phyloP scores from a whole-genome alignment of 2,113 vertebrate genomes.

The Lasiurus borealis region DNA sequence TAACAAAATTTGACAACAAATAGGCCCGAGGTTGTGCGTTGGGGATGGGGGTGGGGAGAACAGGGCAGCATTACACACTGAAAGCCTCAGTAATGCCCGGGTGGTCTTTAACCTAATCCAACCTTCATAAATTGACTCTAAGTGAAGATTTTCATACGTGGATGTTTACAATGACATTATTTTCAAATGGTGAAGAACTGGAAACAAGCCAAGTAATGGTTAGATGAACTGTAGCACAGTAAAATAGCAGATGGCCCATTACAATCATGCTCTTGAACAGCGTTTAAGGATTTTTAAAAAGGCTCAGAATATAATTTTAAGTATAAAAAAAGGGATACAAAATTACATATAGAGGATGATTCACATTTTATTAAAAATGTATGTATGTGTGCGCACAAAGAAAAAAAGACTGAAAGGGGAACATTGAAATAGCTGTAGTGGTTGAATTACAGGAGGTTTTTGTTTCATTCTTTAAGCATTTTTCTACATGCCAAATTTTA shows the following conservation, averaged over 20 bases:
- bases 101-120: slow-evolving; percentile 21
- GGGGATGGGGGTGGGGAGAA: not conserved
- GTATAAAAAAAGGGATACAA: not conserved
- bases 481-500: slow-evolving; percentile 7
- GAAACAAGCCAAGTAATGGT: slow-evolving; percentile 58
- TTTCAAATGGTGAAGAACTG: slow-evolving; percentile 39
- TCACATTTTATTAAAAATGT: slow-evolving; percentile 41
- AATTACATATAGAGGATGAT: not conserved
- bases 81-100: not conserved
- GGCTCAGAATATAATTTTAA: not conserved
- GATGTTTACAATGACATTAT: not conserved
- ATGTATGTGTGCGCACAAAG: not conserved
- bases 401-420: slow-evolving; percentile 49
- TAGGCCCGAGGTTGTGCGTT: not conserved
- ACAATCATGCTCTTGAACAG: slow-evolving; percentile 32
- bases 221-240: not conserved
- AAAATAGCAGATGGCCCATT: slow-evolving; percentile 12
- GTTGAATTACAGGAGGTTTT: slow-evolving; percentile 26
- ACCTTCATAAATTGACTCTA: slow-evolving; percentile 22
- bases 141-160: slow-evolving; percentile 33
- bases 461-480: slow-evolving; percentile 40
- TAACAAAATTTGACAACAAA: not conserved
- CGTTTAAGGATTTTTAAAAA: slow-evolving; percentile 47
- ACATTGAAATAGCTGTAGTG: not conserved
- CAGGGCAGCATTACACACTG: not conserved